Base-by-base conservation (phyloP, 92 coral and sea anemone genomes). In the Anthopleura xanthogrammica region DNA sequence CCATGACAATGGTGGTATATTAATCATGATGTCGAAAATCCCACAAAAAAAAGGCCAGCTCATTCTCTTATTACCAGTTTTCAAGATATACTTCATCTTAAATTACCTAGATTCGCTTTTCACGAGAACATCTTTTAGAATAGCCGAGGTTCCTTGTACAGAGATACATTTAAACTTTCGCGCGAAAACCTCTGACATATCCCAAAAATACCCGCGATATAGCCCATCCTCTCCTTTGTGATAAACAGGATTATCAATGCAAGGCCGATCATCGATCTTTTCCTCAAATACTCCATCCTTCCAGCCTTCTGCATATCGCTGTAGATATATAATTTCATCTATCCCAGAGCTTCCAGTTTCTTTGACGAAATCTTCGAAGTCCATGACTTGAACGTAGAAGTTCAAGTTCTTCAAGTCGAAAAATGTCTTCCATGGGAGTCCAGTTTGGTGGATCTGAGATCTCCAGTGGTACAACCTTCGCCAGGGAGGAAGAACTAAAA, bases 401-500 rank as follows among this genome's bases (percentile, higher is more conserved):
- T 92, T 93, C 87, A 97, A 90, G 86, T 95, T 97, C 79, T 90
- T 92, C 78, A 97, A 78, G 83, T 97, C 98, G 79, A 97, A 97
- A 78, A 97, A 97, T 13, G 88, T 97, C 78, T 91, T 90, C 99
- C 99, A 97, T 0, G 99, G 99, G 20, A 97, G 79, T 13, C 95
- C 99, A 56, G 92, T 90, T 80, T 97, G 99, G 41, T 94, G 89
- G 43, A 92, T 76, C 23, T 82, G 86, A 13, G 98, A 92, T 77
- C 95, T 84, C 99, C 99, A 97, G 77, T 97, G 99, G 78, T 97
- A 94, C 52, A 97, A 84, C 72, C 92, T 87, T 80, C 99, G 86
- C 99, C 99, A 97, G 17, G 99, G 98, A 40, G 99, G 99, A 41
- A 93, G 93, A 78, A 97, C 99, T 76, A 97, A 88, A 46, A 95